Evolutionary conservation across 2,888 invertebrate genomes (phyloP).

Genomic region (Epinotia brunnichana): DNA sequence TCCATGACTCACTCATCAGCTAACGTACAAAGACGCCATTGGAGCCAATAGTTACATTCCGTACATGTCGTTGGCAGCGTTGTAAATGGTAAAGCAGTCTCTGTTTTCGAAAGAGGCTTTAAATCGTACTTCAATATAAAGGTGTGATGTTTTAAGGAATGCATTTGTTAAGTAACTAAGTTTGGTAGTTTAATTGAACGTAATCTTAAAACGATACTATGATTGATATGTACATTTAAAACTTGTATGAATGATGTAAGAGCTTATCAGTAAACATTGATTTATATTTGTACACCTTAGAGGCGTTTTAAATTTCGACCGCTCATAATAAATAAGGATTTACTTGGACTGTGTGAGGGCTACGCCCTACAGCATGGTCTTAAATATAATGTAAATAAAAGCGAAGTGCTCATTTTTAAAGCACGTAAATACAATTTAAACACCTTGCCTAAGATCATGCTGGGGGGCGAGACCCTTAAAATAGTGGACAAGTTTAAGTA

Average conservation of each 20-base stretch:
- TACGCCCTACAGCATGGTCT: too few relatives aligned
- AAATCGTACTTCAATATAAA: neutral
- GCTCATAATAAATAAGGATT: too few relatives aligned
- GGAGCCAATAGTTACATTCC: slow-evolving; percentile 36
- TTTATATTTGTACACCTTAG: neutral
- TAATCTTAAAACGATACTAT: neutral
- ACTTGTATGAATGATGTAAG: neutral
- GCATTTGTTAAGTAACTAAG: neutral
- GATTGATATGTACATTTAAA: neutral
- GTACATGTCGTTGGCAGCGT: slow-evolving; percentile 30
- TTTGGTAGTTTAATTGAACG: neutral
- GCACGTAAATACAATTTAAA: too few relatives aligned
- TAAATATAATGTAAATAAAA: too few relatives aligned
- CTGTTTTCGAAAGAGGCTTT: slow-evolving; percentile 16
- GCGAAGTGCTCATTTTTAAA: too few relatives aligned
- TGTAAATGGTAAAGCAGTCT: slow-evolving; percentile 19
- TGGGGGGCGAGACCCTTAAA: too few relatives aligned
- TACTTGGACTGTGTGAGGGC: too few relatives aligned
- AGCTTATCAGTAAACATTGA: neutral
- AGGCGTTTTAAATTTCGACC: neutral
- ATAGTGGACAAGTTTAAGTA: too few relatives aligned
- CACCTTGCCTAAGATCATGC: too few relatives aligned
- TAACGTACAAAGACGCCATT: slow-evolving; percentile 41
- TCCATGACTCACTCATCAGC: slow-evolving; percentile 40
- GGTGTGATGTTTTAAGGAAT: slow-evolving; percentile 1